These are phyloP conservation scores for Buceros bicornis DNA, from an alignment of 2,797 vertebrate genomes.

Conservation along the genomic window DNA sequence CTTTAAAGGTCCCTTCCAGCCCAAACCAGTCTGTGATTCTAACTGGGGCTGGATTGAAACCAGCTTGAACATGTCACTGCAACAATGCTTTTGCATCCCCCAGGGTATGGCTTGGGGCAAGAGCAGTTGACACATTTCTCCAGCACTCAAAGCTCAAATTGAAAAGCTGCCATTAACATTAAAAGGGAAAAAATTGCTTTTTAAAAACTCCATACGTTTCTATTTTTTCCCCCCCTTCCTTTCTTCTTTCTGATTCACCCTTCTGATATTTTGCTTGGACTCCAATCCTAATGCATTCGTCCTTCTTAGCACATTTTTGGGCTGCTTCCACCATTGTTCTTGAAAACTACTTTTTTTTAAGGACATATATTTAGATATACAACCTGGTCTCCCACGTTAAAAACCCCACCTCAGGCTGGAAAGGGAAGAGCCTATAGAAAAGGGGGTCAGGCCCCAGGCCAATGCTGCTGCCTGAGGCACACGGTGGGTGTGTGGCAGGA, in stretches of 20 bases:
- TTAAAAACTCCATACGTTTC: conserved; percentile 68
- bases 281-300: conserved; percentile 66
- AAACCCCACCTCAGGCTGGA: not conserved
- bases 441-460: not conserved
- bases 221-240: conserved; percentile 12
- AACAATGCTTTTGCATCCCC: conserved; percentile 60
- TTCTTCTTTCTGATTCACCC: conserved; percentile 81
- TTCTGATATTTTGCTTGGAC: conserved; percentile 84
- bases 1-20: not conserved
- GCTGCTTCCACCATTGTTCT: conserved; percentile 83
- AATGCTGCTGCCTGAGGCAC: not conserved
- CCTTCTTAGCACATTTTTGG: conserved; percentile 82
- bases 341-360: conserved; percentile 45
- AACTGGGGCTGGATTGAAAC: conserved; percentile 56
- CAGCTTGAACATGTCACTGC: conserved; percentile 68
- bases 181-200: conserved; percentile 67
- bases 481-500: accelerated
- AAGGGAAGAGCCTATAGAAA: not conserved
- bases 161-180: conserved; percentile 75
- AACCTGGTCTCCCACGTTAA: conserved; percentile 57
- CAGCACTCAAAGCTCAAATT: conserved; percentile 65
- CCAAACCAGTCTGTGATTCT: not conserved
- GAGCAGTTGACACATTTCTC: conserved; percentile 75
- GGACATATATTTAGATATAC: conserved; percentile 68
- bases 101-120: conserved; percentile 40